A percentile compares a stretch with the other conserved stretches of the same genome.
phyloP scores from a whole-genome alignment of 2,888 invertebrate genomes.

The Drosophila putrida region DNA sequence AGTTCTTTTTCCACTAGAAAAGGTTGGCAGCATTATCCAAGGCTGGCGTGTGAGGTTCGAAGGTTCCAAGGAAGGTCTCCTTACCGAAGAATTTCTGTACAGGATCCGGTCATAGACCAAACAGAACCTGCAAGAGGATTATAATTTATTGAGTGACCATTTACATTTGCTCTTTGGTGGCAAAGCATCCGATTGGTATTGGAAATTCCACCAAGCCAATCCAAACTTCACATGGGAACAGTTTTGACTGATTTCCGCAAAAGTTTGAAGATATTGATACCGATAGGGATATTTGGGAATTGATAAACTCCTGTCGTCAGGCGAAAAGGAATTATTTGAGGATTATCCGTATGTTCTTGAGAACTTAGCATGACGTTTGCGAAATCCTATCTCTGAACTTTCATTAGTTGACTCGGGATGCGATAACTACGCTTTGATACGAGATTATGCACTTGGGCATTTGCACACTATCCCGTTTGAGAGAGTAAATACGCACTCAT shows the following conservation, averaged over 20 bases:
- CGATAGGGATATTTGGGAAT: background rate
- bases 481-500: background rate
- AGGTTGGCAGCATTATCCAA: background rate
- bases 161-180: background rate
- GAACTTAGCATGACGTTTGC: background rate
- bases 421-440: background rate
- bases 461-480: background rate
- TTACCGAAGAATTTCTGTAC: background rate
- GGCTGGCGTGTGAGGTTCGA: background rate
- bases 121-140: background rate
- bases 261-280: background rate
- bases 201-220: background rate
- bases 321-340: background rate
- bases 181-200: background rate
- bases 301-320: background rate
- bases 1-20: background rate
- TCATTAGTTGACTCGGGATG: background rate
- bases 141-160: background rate
- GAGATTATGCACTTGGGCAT: background rate
- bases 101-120: background rate
- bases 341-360: background rate
- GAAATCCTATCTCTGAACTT: background rate
- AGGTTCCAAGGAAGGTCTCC: background rate
- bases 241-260: background rate
- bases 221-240: background rate